Percentiles rank a stretch among this genome's conserved stretches.
These are phyloP conservation scores for human DNA, from an alignment of 2,113 vertebrate genomes.

Conservation along the genomic window GRCh38 chr9:98475501-98476000, in stretches of 20 bases:
- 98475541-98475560: not conserved
- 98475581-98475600: not conserved
- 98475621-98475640: not conserved
- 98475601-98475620: not conserved
- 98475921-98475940: too few relatives aligned
- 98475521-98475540: not conserved
- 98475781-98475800: rapidly evolving
- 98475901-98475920: too few relatives aligned
- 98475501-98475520: not conserved
- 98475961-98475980: too few relatives aligned
- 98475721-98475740: not conserved
- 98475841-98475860: too few relatives aligned
- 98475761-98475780: not conserved
- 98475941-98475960: too few relatives aligned
- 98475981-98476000: too few relatives aligned
- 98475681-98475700: not conserved
- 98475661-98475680: not conserved
- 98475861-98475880: too few relatives aligned
- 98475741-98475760: not conserved
- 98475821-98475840: too few relatives aligned
- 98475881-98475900: too few relatives aligned
- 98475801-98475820: too few relatives aligned
- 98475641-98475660: not conserved
- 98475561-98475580: not conserved
- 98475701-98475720: not conserved